Conservation (phyloP, 1,140 invertebrate genomes). For the Procambarus virginalis region DNA sequence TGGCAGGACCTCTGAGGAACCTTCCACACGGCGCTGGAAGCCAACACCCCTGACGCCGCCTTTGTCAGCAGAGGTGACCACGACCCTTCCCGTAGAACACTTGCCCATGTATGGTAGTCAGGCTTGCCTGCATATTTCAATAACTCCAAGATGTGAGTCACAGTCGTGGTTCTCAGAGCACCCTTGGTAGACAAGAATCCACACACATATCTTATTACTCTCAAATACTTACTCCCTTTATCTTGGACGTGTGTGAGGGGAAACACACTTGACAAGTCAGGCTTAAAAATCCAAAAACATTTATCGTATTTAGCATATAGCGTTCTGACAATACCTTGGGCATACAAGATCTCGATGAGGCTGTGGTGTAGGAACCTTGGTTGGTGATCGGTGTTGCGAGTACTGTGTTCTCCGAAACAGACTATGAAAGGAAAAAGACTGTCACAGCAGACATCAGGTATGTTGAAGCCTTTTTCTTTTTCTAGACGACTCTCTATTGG, state of each 20-base stretch:
- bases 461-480: neutral
- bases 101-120: conserved; percentile 2
- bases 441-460: neutral
- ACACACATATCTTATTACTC: conserved; percentile 1
- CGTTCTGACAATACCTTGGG: neutral
- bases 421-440: conserved; percentile 23
- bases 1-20: neutral
- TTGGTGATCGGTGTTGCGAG: neutral
- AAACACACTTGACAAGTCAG: neutral
- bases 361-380: conserved; percentile 22
- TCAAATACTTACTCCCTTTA: conserved; percentile 17
- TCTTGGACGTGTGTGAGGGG: neutral
- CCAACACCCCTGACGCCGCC: neutral
- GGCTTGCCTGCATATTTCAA: neutral
- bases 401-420: neutral
- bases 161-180: neutral
- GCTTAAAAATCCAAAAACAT: neutral
- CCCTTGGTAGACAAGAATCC: neutral
- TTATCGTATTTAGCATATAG: neutral
- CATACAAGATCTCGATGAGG: conserved; percentile 15
- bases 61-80: conserved; percentile 1
- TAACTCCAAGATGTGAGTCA: neutral
- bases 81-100: conserved; percentile 6
- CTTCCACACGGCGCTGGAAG: neutral
- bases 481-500: neutral